Percentiles rank a stretch among this genome's conserved stretches.
phyloP scores from a whole-genome alignment of 2,888 invertebrate species.

The Sminthurinus aureus region DNA sequence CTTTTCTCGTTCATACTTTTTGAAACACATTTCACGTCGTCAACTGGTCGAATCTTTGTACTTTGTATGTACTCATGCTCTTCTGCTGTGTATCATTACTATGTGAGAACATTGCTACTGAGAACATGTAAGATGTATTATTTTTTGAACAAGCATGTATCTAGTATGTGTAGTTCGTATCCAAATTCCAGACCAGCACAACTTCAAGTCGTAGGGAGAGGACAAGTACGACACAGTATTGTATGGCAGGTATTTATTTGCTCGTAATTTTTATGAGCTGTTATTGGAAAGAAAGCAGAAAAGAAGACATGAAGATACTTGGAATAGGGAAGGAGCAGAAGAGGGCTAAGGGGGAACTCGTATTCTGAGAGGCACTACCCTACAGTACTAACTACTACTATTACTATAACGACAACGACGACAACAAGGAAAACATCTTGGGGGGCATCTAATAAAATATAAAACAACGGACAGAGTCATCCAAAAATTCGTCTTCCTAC shows the following conservation, averaged over 20 bases:
- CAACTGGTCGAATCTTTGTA: not conserved
- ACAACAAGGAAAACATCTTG: constrained; percentile 35
- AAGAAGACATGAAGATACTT: not conserved
- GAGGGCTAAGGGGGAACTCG: not conserved
- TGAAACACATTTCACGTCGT: not conserved
- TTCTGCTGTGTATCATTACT: too few relatives aligned
- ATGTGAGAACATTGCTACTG: too few relatives aligned
- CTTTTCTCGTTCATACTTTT: not conserved
- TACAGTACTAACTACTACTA: not conserved
- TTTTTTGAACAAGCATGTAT: too few relatives aligned
- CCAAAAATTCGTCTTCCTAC: constrained; percentile 34
- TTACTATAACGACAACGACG: not conserved
- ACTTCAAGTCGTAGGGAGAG: constrained; percentile 15
- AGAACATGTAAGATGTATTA: too few relatives aligned
- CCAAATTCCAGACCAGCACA: constrained; percentile 21
- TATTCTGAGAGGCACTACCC: too few relatives aligned
- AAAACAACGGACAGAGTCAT: constrained; percentile 42
- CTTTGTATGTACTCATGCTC: not conserved
- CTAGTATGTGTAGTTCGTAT: too few relatives aligned
- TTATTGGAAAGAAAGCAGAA: constrained; percentile 41
- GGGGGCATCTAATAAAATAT: constrained; percentile 41
- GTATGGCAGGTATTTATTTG: constrained; percentile 42
- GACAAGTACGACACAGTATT: constrained; percentile 9
- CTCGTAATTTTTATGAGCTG: constrained; percentile 49
- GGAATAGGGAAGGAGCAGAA: not conserved